These are phyloP conservation scores for Ganaspis brasiliensis DNA, from an alignment of 2,888 invertebrate species.

Conservation along the genomic window DNA sequence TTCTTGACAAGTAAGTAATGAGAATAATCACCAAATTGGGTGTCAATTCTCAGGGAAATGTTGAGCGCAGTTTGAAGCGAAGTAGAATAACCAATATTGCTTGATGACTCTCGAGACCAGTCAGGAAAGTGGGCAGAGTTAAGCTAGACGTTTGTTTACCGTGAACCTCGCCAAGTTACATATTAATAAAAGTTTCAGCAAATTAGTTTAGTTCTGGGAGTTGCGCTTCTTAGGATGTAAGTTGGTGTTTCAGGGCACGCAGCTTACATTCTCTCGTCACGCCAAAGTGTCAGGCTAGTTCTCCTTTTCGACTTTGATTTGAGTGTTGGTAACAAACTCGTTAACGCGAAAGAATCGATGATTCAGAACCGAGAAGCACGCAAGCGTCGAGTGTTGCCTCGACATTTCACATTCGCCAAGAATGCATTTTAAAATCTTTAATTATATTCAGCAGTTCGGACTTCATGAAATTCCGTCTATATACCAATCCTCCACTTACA, in stretches of 20 bases:
- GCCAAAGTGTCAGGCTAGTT: conserved; percentile 34
- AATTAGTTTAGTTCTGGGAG: conserved; percentile 32
- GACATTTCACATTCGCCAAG: too few species aligned
- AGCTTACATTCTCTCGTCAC: conserved; percentile 17
- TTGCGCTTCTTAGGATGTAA: conserved; percentile 32
- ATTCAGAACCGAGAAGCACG: conserved; percentile 9
- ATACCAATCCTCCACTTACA: too few species aligned
- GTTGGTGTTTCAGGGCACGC: neutral
- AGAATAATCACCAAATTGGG: too few species aligned
- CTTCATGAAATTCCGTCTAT: too few species aligned
- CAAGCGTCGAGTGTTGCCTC: neutral
- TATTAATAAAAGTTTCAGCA: conserved; percentile 33
- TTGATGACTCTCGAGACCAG: conserved; percentile 28
- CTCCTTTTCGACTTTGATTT: conserved; percentile 33
- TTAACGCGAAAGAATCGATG: neutral
- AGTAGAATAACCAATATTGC: conserved; percentile 30
- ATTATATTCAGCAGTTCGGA: too few species aligned
- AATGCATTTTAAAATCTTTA: too few species aligned
- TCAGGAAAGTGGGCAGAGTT: conserved; percentile 14
- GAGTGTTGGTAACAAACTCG: conserved; percentile 27
- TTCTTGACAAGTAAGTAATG: too few species aligned
- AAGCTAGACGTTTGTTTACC: conserved; percentile 12
- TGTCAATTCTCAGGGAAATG: too few species aligned
- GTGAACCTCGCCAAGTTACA: neutral
- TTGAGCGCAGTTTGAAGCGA: conserved; percentile 1